phyloP scores from a whole-genome alignment of 2,797 vertebrate species.

The Sebastes oblongus region DNA sequence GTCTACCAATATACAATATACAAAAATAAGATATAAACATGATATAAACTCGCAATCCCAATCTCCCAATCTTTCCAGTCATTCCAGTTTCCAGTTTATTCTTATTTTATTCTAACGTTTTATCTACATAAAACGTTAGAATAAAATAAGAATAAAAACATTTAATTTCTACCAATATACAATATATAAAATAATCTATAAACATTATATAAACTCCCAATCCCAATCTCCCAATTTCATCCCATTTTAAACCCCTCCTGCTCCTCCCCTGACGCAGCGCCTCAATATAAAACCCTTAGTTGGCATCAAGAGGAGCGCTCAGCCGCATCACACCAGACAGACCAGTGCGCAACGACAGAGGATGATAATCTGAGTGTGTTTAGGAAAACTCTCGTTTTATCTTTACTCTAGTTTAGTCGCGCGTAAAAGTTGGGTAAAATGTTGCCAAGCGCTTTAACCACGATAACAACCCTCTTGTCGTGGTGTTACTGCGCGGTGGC shows the following conservation, averaged over 20 bases:
- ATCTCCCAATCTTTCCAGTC: no score
- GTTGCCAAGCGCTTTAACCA: conserved; percentile 22
- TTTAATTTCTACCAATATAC: no score
- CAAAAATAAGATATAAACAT: no score
- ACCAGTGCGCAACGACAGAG: neutral
- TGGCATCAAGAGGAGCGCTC: conserved; percentile 33
- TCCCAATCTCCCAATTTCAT: conserved; percentile 19
- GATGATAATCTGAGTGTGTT: neutral
- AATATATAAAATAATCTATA: no score
- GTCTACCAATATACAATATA: no score
- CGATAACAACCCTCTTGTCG: conserved; percentile 22
- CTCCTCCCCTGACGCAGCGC: conserved; percentile 64
- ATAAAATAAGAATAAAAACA: no score
- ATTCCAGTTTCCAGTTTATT: no score
- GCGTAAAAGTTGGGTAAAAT: conserved; percentile 50
- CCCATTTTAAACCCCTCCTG: conserved; percentile 37
- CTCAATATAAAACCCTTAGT: conserved; percentile 45
- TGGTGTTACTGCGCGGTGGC: conserved; percentile 80
- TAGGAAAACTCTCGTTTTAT: no score
- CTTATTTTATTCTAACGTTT: no score
- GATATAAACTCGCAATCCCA: no score
- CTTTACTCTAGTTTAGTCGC: neutral
- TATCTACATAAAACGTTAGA: no score
- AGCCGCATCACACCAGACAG: neutral
- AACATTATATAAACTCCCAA: no score